These are phyloP conservation scores for Saccopteryx bilineata DNA, from an alignment of 2,113 vertebrate genomes.

Conservation along the genomic window DNA sequence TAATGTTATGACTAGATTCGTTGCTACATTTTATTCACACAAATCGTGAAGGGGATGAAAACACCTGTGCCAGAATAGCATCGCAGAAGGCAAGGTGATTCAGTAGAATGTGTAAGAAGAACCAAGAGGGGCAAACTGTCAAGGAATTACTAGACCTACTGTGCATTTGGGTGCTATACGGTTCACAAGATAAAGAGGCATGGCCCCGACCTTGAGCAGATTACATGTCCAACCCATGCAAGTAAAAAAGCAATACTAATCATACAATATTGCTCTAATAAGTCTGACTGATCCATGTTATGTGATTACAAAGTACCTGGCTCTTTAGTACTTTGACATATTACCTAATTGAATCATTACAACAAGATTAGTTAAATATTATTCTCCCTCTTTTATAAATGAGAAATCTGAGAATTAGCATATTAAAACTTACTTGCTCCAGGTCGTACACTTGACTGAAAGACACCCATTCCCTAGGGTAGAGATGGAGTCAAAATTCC, in stretches of 20 bases:
- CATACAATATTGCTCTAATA: background rate
- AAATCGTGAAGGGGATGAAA: conserved; percentile 70
- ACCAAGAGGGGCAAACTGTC: background rate
- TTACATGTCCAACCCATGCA: background rate
- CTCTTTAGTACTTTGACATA: conserved; percentile 39
- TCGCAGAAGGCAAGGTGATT: background rate
- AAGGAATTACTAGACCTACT: background rate
- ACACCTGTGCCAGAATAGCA: background rate
- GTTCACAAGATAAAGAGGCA: background rate
- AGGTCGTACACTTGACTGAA: background rate
- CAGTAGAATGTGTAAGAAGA: background rate
- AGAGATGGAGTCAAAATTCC: conserved; percentile 21
- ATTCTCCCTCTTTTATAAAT: conserved; percentile 23
- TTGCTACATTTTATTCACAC: conserved; percentile 75
- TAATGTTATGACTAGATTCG: conserved; percentile 83
- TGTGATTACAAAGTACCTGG: background rate
- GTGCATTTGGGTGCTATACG: background rate
- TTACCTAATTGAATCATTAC: background rate
- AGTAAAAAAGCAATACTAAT: background rate
- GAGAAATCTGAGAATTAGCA: conserved; percentile 28
- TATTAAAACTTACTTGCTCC: background rate
- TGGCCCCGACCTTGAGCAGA: background rate
- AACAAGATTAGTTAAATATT: conserved; percentile 36
- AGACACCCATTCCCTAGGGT: background rate
- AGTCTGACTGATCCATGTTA: background rate